Evolutionary conservation across 1,140 invertebrate genomes (phyloP), one percentile per base, ranked within the genome.

Genomic region (Thereuonema tuberculata): DNA sequence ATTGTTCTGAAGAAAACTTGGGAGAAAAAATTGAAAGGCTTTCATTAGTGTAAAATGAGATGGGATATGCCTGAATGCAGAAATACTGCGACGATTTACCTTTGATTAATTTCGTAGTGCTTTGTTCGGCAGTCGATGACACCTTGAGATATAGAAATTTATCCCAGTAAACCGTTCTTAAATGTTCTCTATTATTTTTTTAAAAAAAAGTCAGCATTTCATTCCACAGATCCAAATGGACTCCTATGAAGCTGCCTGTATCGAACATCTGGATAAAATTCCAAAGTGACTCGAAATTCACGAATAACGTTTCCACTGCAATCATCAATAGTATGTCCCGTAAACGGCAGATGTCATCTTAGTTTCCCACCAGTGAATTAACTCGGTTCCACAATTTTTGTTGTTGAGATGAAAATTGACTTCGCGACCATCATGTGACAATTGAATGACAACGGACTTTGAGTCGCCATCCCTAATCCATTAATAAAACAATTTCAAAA

Each of bases 311-410:
- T n/a, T n/a, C n/a, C n/a, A n/a, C n/a, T n/a, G n/a, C n/a, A n/a
- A 23, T 81, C 76, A 89, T 87, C 75, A 88, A 82, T n/a, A n/a
- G 77, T 89, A 86, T 56, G 87, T 90, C 28, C 87, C 88, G 76
- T 87, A 89, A 1, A 86, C 78, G 26, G 78, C 76, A 0, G 84
- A 82, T 0, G 84, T 71, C 78, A 90, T 84, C 74, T 87, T 84
- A 20, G 90, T 76, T 70, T 92, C 87, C 87, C 87, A 92, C 70
- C 85, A 92, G 72, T 90, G 72, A 0, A 86, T 78, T 1, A 78
- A 82, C 1, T 84, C 83, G 1, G 87, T 90, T 1, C 87, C 87
- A 53, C 77, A 78, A 67, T n/a, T n/a, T n/a, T 86, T 89, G 69
- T 81, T 84, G 61, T 77, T 75, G 1, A 81, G 81, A 71, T 89